phyloP scores from a whole-genome alignment of 2,113 vertebrate species.

The Poecile atricapillus region DNA sequence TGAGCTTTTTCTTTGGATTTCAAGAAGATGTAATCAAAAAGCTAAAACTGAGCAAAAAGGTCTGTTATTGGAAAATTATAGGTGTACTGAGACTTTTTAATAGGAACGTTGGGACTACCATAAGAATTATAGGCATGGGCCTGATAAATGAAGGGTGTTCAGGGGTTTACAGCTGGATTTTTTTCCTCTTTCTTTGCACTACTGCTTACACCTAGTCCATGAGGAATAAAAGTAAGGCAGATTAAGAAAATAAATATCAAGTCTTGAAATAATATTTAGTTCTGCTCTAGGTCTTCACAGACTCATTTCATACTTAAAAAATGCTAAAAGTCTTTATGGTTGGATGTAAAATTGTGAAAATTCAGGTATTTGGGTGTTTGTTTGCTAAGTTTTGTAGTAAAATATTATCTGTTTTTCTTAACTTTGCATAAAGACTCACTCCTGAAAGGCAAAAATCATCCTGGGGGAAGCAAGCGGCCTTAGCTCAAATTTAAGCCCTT shows the following conservation, averaged over 20 bases:
- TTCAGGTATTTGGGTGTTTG: not conserved
- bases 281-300: not conserved
- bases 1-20: not conserved
- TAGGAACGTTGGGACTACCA: not conserved
- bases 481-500: not conserved
- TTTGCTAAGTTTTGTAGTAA: not conserved
- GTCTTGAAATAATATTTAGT: not conserved
- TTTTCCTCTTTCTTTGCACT: not conserved
- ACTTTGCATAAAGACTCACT: not conserved
- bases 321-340: not conserved
- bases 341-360: not conserved
- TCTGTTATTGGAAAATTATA: not conserved
- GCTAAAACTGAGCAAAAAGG: not conserved
- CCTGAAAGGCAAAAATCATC: not conserved
- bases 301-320: not conserved
- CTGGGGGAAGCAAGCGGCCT: not conserved
- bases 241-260: not conserved
- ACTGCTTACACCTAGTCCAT: not conserved
- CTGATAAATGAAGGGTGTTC: not conserved
- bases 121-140: not conserved
- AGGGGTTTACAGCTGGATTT: not conserved
- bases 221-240: not conserved
- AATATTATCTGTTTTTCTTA: not conserved
- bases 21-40: not conserved
- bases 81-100: not conserved